Conservation (phyloP, 2,113 vertebrate species). For the Podocnemis expansa region DNA sequence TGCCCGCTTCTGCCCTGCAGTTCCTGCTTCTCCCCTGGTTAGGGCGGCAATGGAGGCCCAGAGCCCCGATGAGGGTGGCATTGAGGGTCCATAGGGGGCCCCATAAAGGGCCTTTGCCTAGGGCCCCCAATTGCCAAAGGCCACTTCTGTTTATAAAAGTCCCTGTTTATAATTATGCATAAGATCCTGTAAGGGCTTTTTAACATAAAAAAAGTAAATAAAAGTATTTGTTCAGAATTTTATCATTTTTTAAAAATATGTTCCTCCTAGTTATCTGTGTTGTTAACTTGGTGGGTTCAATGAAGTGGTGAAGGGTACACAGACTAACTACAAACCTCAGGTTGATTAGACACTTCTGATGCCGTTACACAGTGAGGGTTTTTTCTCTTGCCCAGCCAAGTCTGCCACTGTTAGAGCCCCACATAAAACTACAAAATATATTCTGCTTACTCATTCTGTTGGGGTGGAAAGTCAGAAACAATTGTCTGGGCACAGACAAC, state of each 20-base stretch:
- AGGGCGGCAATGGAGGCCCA: too few relatives aligned
- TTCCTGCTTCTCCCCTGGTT: too few relatives aligned
- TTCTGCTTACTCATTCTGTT: background rate
- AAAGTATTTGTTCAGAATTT: background rate
- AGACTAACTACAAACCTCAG: background rate
- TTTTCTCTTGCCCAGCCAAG: background rate
- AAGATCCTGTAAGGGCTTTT: background rate
- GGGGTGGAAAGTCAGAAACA: background rate
- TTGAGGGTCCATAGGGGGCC: too few relatives aligned
- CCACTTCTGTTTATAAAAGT: conserved; percentile 14
- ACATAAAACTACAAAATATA: background rate
- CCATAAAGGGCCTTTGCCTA: too few relatives aligned
- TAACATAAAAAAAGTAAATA: background rate
- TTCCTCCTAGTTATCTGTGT: background rate
- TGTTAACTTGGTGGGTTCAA: background rate
- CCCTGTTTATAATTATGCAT: background rate
- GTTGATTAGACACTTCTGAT: background rate
- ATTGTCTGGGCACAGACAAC: background rate
- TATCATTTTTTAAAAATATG: background rate
- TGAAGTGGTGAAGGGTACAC: background rate
- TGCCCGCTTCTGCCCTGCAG: too few relatives aligned
- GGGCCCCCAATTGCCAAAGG: too few relatives aligned
- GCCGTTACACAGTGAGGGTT: background rate
- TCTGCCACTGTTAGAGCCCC: fast-evolving
- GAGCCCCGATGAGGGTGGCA: too few relatives aligned